Evolutionary conservation across 2,888 invertebrate species (phyloP).

Genomic region (Eledona agricola): DNA sequence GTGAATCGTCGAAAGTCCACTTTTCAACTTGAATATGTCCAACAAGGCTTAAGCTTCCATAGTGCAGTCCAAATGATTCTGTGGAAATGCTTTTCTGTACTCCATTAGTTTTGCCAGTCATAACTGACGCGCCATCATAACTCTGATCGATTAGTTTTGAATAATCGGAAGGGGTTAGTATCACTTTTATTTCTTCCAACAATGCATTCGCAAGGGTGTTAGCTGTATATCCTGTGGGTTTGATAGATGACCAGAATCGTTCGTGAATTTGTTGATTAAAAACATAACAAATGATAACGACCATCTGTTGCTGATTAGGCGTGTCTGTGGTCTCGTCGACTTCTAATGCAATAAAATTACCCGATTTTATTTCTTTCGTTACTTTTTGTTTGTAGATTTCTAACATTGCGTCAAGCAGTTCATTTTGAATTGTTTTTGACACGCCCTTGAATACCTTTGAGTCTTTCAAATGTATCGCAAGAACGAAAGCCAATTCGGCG

Average conservation of each 20-base stretch:
- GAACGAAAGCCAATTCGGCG: too few species aligned
- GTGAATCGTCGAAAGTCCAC: too few species aligned
- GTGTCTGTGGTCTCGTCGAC: constrained; percentile 52
- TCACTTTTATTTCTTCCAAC: constrained; percentile 5
- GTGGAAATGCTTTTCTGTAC: constrained; percentile 45
- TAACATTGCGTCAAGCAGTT: constrained; percentile 11
- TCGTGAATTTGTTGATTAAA: constrained; percentile 37
- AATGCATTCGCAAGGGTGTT: constrained; percentile 3
- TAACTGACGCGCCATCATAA: constrained; percentile 47
- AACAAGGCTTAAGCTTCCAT: too few species aligned
- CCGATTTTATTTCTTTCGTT: constrained; percentile 42
- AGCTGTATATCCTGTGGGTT: constrained; percentile 38
- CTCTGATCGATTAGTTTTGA: constrained; percentile 31
- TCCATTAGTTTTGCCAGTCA: constrained; percentile 42
- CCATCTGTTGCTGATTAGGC: constrained; percentile 42
- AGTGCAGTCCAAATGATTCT: too few species aligned
- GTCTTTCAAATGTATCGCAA: too few species aligned
- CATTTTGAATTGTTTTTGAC: constrained; percentile 26
- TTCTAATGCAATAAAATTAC: constrained; percentile 44
- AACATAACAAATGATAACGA: constrained; percentile 48
- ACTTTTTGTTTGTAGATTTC: constrained; percentile 43
- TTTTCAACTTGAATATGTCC: too few species aligned
- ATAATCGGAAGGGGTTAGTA: constrained; percentile 2
- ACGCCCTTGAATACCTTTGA: constrained; percentile 6
- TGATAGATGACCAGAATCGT: constrained; percentile 48